Evolutionary conservation across 1,140 invertebrate species (phyloP).

Genomic region (Pseudomyrmex pallidus): DNA sequence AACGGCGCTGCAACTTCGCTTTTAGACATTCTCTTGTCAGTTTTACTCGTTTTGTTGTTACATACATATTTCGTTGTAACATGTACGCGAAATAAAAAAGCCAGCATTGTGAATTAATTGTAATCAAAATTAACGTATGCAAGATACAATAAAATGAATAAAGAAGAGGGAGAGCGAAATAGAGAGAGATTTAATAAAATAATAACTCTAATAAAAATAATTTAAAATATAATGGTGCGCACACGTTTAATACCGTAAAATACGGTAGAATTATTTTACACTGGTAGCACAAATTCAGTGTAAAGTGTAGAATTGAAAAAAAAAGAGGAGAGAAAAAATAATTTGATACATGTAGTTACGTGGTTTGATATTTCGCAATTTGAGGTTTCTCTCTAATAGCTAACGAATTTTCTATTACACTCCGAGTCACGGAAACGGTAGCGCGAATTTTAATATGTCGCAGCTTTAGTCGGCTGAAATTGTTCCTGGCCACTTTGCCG

Average conservation of each 20-base stretch:
- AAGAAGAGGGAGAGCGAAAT: background rate
- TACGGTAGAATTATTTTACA: no score
- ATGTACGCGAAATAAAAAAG: conserved; percentile 9
- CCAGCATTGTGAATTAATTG: background rate
- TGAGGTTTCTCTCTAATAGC: conserved; percentile 11
- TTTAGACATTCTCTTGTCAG: conserved; percentile 19
- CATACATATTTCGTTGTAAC: conserved; percentile 7
- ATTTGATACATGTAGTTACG: background rate
- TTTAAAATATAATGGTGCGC: no score
- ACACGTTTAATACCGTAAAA: no score
- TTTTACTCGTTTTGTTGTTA: conserved; percentile 11
- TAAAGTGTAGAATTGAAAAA: no score
- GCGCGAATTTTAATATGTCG: conserved; percentile 60
- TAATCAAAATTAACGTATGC: conserved; percentile 21
- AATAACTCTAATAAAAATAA: conserved; percentile 1
- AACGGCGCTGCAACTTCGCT: conserved; percentile 12
- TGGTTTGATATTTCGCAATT: background rate
- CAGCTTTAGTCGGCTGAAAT: conserved; percentile 61
- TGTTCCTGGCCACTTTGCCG: conserved; percentile 68
- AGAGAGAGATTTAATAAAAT: background rate
- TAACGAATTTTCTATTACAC: conserved; percentile 38
- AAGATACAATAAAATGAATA: conserved; percentile 18
- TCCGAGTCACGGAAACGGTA: background rate
- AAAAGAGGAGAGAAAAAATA: background rate
- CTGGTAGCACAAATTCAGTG: background rate